Evolutionary conservation across 2,797 vertebrate genomes (phyloP).

Genomic region (Acropternis orthonyx): DNA sequence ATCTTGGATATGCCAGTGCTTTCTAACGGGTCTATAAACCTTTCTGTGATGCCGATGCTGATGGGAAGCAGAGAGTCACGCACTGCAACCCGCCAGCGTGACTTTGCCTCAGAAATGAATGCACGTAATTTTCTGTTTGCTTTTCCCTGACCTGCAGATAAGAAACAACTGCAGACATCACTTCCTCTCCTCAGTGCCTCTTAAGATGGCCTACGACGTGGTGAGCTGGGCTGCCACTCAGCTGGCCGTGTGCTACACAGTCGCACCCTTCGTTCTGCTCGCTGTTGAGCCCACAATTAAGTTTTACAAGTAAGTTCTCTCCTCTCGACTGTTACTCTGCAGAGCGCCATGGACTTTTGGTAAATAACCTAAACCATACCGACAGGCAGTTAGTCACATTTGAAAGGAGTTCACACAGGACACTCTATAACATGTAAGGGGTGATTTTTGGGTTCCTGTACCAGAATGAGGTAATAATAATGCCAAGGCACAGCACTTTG

Average conservation of each 20-base stretch:
- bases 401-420: background rate
- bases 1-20: background rate
- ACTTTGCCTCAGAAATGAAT: background rate
- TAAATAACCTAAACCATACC: background rate
- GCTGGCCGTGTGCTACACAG: slow-evolving; percentile 88
- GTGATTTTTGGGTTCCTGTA: background rate
- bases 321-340: background rate
- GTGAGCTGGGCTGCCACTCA: slow-evolving; percentile 90
- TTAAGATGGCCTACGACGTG: slow-evolving; percentile 84
- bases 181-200: slow-evolving; percentile 79
- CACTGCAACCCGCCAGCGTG: rapidly evolving
- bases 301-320: slow-evolving; percentile 87
- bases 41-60: background rate
- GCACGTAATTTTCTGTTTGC: background rate
- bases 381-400: background rate
- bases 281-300: slow-evolving; percentile 83
- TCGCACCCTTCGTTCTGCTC: slow-evolving; percentile 90
- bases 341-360: background rate
- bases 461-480: background rate
- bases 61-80: background rate
- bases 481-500: background rate
- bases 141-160: slow-evolving; percentile 74
- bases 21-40: background rate
- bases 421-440: background rate
- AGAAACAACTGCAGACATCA: slow-evolving; percentile 83